Percentiles rank a stretch among this genome's conserved stretches.
Evolutionary conservation across 2,888 invertebrate genomes (phyloP).

Genomic region (Sarcophaga subvicina): DNA sequence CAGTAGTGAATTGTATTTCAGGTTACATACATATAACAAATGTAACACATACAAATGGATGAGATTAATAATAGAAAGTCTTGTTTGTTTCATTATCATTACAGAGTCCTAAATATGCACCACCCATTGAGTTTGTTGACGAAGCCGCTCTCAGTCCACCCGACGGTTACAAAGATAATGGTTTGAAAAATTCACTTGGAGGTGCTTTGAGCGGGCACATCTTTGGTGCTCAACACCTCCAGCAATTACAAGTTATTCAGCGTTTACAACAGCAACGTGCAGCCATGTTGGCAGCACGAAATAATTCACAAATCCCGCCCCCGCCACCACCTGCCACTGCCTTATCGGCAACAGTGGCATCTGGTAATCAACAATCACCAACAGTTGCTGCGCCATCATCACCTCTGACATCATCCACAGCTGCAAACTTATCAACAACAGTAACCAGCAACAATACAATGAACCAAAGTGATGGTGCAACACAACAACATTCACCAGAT

Average conservation of each 20-base stretch:
- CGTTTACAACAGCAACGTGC: conserved; percentile 85
- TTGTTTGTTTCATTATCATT: conserved; percentile 43
- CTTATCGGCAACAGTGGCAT: conserved; percentile 69
- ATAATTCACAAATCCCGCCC: conserved; percentile 73
- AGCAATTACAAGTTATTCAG: conserved; percentile 85
- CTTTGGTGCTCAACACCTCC: conserved; percentile 86
- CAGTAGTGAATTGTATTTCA: background rate
- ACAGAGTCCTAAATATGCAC: conserved; percentile 85
- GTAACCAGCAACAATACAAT: conserved; percentile 52
- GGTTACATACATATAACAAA: background rate
- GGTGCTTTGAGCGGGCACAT: conserved; percentile 85
- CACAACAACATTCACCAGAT: conserved; percentile 74
- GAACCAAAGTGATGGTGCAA: conserved; percentile 54
- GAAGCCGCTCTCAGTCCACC: conserved; percentile 94
- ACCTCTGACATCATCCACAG: conserved; percentile 53
- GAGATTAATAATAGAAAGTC: background rate
- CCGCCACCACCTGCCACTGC: conserved; percentile 71
- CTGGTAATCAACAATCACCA: conserved; percentile 50
- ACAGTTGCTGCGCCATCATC: conserved; percentile 56
- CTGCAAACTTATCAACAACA: conserved; percentile 59
- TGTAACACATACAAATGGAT: background rate
- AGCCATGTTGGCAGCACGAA: conserved; percentile 82
- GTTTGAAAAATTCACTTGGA: conserved; percentile 85
- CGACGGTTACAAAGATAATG: conserved; percentile 95
- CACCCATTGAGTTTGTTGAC: conserved; percentile 88